These are phyloP conservation scores for Sebastes taczanowskii DNA, from an alignment of 2,797 vertebrate species.

Conservation along the genomic window DNA sequence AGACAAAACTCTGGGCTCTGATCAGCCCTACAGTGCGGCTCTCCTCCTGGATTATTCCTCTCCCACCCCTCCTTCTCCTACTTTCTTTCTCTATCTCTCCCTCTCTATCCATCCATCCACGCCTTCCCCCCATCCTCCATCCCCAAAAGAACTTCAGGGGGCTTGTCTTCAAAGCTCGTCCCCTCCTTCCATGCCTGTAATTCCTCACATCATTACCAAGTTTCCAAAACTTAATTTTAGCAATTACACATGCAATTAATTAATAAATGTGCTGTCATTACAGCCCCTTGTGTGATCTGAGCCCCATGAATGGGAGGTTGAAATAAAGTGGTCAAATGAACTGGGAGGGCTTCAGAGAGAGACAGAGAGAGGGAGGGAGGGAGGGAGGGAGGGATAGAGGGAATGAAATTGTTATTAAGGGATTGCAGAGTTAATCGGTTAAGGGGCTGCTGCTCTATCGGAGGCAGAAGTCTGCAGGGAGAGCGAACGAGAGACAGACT, in stretches of 20 bases:
- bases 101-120: conserved; percentile 70
- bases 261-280: conserved; percentile 89
- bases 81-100: conserved; percentile 58
- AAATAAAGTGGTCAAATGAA: conserved; percentile 81
- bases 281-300: conserved; percentile 83
- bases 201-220: conserved; percentile 87
- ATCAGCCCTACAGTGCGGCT: conserved; percentile 60
- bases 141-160: conserved; percentile 67
- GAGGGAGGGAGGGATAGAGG: conserved; percentile 63
- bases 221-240: conserved; percentile 88
- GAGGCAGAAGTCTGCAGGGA: conserved; percentile 71
- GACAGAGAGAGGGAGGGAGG: conserved; percentile 48
- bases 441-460: conserved; percentile 69
- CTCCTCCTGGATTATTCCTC: conserved; percentile 80
- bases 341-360: conserved; percentile 75
- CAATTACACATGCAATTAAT: conserved; percentile 91
- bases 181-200: conserved; percentile 77
- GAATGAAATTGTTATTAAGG: conserved; percentile 79
- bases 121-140: conserved; percentile 43
- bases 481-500: conserved; percentile 54
- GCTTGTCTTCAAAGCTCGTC: conserved; percentile 74
- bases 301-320: conserved; percentile 76
- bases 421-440: conserved; percentile 79
- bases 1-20: conserved; percentile 80
- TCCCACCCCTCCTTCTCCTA: conserved; percentile 36